Percentiles rank a stretch among this genome's conserved stretches.
These are phyloP conservation scores for Chymomyza procnemis DNA, from an alignment of 2,888 invertebrate genomes.

Conservation along the genomic window DNA sequence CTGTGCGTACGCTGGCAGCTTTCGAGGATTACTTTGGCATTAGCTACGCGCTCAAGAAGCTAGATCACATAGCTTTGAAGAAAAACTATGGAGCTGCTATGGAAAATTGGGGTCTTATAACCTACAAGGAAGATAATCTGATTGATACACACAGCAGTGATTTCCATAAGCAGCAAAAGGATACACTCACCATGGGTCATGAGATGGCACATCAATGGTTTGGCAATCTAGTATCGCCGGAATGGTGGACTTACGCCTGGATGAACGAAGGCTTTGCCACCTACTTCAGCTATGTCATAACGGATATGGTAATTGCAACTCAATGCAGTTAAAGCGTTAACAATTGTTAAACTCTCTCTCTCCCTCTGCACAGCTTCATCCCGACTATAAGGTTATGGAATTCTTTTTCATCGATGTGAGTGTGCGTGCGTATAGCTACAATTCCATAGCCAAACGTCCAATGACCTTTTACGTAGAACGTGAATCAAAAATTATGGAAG, in stretches of 20 bases:
- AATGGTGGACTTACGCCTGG: conserved; percentile 87
- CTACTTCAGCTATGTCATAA: conserved; percentile 73
- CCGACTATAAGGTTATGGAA: conserved; percentile 84
- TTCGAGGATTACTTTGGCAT: conserved; percentile 86
- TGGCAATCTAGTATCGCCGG: conserved; percentile 85
- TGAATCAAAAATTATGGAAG: conserved; percentile 63
- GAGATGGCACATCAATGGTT: conserved; percentile 89
- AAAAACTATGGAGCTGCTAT: conserved; percentile 91
- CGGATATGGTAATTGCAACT: conserved; percentile 66
- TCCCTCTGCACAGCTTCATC: conserved; percentile 81
- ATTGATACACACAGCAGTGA: conserved; percentile 78
- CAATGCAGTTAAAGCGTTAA: no score
- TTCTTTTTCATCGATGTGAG: conserved; percentile 79
- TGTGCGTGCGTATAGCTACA: conserved; percentile 65
- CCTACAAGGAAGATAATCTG: conserved; percentile 79
- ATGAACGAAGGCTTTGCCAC: conserved; percentile 86
- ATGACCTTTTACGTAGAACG: conserved; percentile 75
- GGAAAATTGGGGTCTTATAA: conserved; percentile 97
- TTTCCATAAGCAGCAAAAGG: conserved; percentile 59
- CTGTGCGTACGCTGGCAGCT: conserved; percentile 62
- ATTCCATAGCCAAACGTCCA: conserved; percentile 64
- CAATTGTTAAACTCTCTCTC: not conserved
- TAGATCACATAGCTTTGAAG: conserved; percentile 92
- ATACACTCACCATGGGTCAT: conserved; percentile 80
- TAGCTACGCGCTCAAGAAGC: conserved; percentile 86